Evolutionary conservation across 2,797 vertebrate species (phyloP).

Genomic region (Martes flavigula): DNA sequence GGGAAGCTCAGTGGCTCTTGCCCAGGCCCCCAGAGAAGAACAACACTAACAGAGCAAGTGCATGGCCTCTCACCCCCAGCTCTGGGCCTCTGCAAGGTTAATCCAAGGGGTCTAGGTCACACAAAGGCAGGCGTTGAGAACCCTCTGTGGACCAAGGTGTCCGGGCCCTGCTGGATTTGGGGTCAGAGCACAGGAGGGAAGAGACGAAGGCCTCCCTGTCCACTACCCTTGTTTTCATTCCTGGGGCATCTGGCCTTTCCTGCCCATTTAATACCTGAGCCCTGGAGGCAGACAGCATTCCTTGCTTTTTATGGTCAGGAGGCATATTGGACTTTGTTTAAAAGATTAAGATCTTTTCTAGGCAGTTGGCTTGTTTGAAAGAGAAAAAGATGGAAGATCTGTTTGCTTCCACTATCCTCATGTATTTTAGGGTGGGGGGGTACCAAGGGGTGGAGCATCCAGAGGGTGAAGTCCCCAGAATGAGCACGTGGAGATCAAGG

Average conservation of each 20-base stretch:
- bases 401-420: background rate
- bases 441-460: background rate
- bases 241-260: background rate
- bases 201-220: background rate
- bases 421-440: background rate
- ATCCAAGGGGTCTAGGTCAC: background rate
- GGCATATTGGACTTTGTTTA: background rate
- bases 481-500: background rate
- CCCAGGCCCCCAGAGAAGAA: background rate
- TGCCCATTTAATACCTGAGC: background rate
- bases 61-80: rapidly evolving
- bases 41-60: background rate
- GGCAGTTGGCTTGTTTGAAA: background rate
- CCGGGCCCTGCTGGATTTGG: background rate
- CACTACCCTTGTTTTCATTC: background rate
- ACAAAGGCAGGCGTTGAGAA: background rate
- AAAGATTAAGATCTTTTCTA: background rate
- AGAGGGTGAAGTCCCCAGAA: background rate
- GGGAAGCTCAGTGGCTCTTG: background rate
- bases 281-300: background rate
- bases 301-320: background rate
- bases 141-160: background rate
- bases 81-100: background rate
- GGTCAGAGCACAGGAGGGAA: no score
- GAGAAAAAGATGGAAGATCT: background rate